Base-by-base conservation (phyloP, 2,888 invertebrate species). In the Galerucella nymphaeae region DNA sequence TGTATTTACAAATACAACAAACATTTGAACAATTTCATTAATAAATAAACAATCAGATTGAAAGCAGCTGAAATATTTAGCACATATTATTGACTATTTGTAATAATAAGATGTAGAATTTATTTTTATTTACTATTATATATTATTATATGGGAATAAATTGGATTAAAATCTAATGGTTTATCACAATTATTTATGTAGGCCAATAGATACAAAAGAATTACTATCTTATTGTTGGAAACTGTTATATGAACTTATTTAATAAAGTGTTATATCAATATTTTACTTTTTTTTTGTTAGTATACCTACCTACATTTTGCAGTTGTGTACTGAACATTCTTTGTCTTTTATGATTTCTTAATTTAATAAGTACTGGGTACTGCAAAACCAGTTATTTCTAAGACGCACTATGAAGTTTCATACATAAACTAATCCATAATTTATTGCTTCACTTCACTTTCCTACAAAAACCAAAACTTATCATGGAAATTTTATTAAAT, bases 401-500 rank as follows among this genome's bases (percentile, higher is more conserved):
- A 53, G 53, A n/a, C n/a, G 53, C 18, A 16, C 18, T 53, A 16
- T 53, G 18, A 53, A 18, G 53, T 53, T 53, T 53, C 16, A 53
- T 53, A n/a, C 53, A 18, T 16, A 53, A 53, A 53, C 53, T 16
- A n/a, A 53, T 53, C 18, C 53, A 53, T 53, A 16, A 53, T 53
- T 53, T 53, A 53, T 53, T 8, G 16, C 53, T 53, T 53, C 18
- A 16, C 8, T 5, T n/a, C 48, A 48, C n/a, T 14, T 48, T 48
- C n/a, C 4, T 8, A 48, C n/a, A 48, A 48, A 48, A 48, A 48
- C 30, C 48, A 48, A 13, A 53, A 53, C 18, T 53, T 16, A 18
- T 18, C 16, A 16, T 53, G 53, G 53, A 16, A 53, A 53, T 53
- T 53, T 53, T 53, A 53, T 53, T 53, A 18, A 53, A 53, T 53